These are phyloP conservation scores for Mycteria americana DNA, from an alignment of 2,797 vertebrate genomes.

Conservation along the genomic window DNA sequence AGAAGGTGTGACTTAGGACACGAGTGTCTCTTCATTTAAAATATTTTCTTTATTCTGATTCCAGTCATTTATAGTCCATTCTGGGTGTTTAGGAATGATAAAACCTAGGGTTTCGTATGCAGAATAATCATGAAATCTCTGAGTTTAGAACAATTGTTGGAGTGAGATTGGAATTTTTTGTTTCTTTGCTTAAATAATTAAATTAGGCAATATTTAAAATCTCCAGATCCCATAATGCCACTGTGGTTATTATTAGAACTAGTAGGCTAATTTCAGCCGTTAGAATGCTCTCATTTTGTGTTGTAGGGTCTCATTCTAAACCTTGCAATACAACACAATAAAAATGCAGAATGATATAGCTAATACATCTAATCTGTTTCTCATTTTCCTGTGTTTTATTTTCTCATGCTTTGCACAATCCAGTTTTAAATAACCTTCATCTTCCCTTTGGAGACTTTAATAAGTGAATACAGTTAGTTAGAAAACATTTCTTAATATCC, in stretches of 20 bases:
- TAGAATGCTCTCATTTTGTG: neutral
- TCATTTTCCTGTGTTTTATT: conserved; percentile 37
- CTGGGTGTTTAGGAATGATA: neutral
- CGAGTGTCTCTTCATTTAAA: neutral
- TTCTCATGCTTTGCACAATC: conserved; percentile 4
- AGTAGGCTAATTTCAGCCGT: neutral
- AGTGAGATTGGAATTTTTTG: neutral
- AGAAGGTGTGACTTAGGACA: neutral
- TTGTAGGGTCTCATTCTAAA: neutral
- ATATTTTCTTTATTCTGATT: neutral
- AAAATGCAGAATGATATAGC: neutral
- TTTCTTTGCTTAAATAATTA: neutral
- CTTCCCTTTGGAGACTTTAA: conserved; percentile 17
- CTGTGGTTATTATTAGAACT: neutral
- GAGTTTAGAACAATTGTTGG: neutral
- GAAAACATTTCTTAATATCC: conserved; percentile 39
- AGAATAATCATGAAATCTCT: neutral
- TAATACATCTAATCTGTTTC: neutral
- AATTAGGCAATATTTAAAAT: neutral
- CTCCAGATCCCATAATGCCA: neutral
- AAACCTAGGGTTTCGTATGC: neutral
- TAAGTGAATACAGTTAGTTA: neutral
- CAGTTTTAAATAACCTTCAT: conserved; percentile 50
- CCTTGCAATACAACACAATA: neutral
- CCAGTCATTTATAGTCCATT: neutral